Percentiles rank a stretch among this genome's conserved stretches.
Conservation (phyloP, 2,888 invertebrate species). For the Tiliacea citrago region DNA sequence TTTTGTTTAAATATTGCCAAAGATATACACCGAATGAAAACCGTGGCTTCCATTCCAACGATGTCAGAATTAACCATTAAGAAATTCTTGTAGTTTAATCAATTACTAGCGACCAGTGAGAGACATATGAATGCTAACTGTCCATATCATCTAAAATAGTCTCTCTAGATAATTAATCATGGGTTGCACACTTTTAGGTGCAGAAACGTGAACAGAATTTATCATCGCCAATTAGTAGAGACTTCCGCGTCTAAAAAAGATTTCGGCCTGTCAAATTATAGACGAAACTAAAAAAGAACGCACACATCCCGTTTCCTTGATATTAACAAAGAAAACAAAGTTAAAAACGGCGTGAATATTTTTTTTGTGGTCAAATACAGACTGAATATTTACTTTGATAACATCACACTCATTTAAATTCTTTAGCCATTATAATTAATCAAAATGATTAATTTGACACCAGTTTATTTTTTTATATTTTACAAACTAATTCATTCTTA, state of each 20-base stretch:
- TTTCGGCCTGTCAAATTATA: constrained; percentile 73
- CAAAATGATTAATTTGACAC: constrained; percentile 49
- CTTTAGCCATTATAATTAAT: constrained; percentile 47
- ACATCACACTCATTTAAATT: constrained; percentile 60
- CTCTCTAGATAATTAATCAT: constrained; percentile 58
- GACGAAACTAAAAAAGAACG: constrained; percentile 72
- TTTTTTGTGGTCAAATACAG: constrained; percentile 53
- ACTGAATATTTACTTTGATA: constrained; percentile 53
- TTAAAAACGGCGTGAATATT: constrained; percentile 38
- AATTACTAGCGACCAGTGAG: constrained; percentile 47
- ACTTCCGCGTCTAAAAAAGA: constrained; percentile 82
- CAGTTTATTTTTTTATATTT: constrained; percentile 8
- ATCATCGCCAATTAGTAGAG: constrained; percentile 82
- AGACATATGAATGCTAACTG: constrained; percentile 53
- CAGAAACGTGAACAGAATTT: constrained; percentile 77
- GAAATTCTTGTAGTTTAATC: constrained; percentile 53
- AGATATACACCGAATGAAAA: constrained; percentile 40
- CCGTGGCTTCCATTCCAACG: constrained; percentile 20
- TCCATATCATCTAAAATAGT: constrained; percentile 51
- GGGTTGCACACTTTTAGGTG: constrained; percentile 64
- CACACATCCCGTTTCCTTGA: constrained; percentile 68
- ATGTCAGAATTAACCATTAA: constrained; percentile 43
- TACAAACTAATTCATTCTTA: background rate
- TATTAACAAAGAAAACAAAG: constrained; percentile 65
- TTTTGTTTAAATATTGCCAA: constrained; percentile 54